Evolutionary conservation across 2,888 invertebrate species (phyloP).

Genomic region (Eugnorisma glareosa): DNA sequence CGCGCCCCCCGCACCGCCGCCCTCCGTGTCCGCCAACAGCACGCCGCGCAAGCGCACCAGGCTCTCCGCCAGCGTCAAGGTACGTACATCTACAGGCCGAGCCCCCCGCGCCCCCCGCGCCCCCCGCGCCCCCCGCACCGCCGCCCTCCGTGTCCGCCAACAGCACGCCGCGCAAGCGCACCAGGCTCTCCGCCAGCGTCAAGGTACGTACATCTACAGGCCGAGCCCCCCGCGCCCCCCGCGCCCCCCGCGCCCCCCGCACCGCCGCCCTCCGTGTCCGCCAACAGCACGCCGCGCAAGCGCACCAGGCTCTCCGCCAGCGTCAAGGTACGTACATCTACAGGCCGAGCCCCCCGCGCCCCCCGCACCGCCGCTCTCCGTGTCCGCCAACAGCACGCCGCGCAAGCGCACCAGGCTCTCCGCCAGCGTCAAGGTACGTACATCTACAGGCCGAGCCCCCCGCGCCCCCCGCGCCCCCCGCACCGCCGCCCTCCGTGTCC

Average conservation of each 20-base stretch:
- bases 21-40: slow-evolving; percentile 83
- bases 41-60: slow-evolving; percentile 87
- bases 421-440: slow-evolving; percentile 86
- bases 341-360: slow-evolving; percentile 71
- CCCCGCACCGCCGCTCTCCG: slow-evolving; percentile 69
- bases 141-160: slow-evolving; percentile 81
- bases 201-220: slow-evolving; percentile 78
- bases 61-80: slow-evolving; percentile 90
- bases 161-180: slow-evolving; percentile 87
- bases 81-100: background rate
- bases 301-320: slow-evolving; percentile 88
- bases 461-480: slow-evolving; percentile 69
- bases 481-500: slow-evolving; percentile 76
- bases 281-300: slow-evolving; percentile 86
- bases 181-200: slow-evolving; percentile 88
- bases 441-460: too few relatives aligned
- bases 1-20: slow-evolving; percentile 68
- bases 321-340: slow-evolving; percentile 81
- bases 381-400: slow-evolving; percentile 87
- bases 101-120: slow-evolving; percentile 82
- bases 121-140: slow-evolving; percentile 68
- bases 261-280: slow-evolving; percentile 78
- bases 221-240: slow-evolving; percentile 86
- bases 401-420: slow-evolving; percentile 87
- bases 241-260: slow-evolving; percentile 66